These are phyloP conservation scores for Anguilla obscura DNA, from an alignment of 2,797 vertebrate species.

Conservation along the genomic window DNA sequence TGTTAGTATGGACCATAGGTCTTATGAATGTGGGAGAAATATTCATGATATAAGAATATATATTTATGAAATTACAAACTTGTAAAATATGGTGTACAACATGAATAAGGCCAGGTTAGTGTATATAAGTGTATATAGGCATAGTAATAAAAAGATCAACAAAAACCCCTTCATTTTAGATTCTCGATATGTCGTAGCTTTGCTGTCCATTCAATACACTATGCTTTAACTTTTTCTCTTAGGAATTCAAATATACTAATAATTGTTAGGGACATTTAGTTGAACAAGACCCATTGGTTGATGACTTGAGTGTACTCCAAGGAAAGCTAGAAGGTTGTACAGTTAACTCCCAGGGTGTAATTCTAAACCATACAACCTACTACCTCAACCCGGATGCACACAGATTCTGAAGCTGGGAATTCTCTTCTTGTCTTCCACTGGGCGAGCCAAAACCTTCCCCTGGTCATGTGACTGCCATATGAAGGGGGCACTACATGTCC, in stretches of 20 bases:
- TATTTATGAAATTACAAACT: background rate
- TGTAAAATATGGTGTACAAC: background rate
- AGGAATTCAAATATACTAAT: background rate
- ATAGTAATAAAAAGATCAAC: background rate
- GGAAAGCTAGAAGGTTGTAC: constrained; percentile 99
- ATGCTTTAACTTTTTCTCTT: constrained; percentile 72
- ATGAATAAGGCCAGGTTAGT: background rate
- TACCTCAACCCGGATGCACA: constrained; percentile 99
- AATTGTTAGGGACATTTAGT: background rate
- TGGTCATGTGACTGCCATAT: background rate
- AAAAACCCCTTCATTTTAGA: background rate
- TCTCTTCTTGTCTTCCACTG: constrained; percentile 63
- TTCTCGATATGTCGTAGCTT: constrained; percentile 66
- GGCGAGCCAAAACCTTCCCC: background rate
- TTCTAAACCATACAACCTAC: constrained; percentile 99
- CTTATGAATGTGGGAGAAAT: background rate
- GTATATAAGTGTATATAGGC: background rate
- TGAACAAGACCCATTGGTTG: constrained; percentile 53
- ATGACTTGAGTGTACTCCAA: constrained; percentile 98
- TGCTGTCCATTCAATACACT: constrained; percentile 39
- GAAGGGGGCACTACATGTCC: background rate
- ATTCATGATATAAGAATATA: background rate
- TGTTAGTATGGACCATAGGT: background rate
- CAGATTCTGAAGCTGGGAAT: constrained; percentile 77
- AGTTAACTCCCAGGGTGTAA: constrained; percentile 99